These are phyloP conservation scores for Sebastes matsubarae DNA, from an alignment of 2,797 vertebrate genomes.

Conservation along the genomic window DNA sequence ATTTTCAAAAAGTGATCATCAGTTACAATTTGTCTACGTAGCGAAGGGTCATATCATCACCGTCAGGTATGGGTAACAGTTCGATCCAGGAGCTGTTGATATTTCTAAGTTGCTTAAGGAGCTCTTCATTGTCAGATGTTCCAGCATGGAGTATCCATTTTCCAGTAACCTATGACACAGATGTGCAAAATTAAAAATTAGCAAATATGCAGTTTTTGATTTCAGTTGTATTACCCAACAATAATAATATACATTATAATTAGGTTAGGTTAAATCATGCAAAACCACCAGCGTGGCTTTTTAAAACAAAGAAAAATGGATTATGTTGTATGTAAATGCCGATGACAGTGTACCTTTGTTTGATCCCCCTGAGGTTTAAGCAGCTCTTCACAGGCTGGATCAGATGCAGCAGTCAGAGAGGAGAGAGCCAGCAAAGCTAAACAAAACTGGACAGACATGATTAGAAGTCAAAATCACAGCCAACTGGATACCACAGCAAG, in stretches of 20 bases:
- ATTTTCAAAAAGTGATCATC: neutral
- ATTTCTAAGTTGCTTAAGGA: neutral
- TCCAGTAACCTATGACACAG: slow-evolving; percentile 35
- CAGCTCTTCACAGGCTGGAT: slow-evolving; percentile 45
- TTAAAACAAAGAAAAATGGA: neutral
- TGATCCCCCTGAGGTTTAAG: slow-evolving; percentile 27
- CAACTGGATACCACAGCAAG: neutral
- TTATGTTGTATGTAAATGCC: neutral
- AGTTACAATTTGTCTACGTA: slow-evolving; percentile 45
- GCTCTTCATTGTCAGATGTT: neutral
- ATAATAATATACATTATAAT: neutral
- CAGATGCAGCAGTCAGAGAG: slow-evolving; percentile 38
- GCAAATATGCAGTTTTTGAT: neutral
- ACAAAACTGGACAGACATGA: slow-evolving; percentile 43
- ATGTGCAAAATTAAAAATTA: neutral
- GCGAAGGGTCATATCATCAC: neutral
- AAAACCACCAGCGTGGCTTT: neutral
- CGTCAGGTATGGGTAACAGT: neutral
- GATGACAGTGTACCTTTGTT: slow-evolving; percentile 28
- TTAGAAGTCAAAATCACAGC: slow-evolving; percentile 7
- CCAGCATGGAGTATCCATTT: slow-evolving; percentile 52
- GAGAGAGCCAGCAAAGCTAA: slow-evolving; percentile 49
- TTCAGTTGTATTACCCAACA: neutral
- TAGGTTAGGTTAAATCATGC: neutral
- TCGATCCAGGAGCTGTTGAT: slow-evolving; percentile 33